Conservation (phyloP, 2,113 vertebrate species). For the Dicrurus megarhynchus region DNA sequence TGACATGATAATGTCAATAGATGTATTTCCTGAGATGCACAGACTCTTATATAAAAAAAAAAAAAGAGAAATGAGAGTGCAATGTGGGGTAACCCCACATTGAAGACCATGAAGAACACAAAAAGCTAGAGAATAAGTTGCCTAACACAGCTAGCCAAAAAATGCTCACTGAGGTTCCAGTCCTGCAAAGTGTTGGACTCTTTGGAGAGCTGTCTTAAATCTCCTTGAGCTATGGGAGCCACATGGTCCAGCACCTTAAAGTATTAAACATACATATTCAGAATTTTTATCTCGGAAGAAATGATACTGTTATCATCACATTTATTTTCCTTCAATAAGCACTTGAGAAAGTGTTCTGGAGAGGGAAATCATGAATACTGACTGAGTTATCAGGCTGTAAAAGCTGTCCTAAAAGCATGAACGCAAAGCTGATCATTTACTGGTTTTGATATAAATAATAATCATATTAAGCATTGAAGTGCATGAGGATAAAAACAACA, state of each 20-base stretch:
- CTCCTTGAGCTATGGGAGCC: neutral
- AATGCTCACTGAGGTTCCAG: neutral
- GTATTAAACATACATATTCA: neutral
- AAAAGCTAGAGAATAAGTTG: neutral
- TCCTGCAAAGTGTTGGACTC: neutral
- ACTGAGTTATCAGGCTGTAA: neutral
- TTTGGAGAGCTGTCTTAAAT: neutral
- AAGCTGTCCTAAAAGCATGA: neutral
- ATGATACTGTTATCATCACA: neutral
- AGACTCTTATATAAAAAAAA: neutral
- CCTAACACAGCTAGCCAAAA: neutral
- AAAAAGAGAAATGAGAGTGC: neutral
- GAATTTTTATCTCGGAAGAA: neutral
- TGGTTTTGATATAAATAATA: conserved; percentile 14
- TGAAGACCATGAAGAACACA: neutral
- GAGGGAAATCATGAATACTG: neutral
- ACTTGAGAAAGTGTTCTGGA: neutral
- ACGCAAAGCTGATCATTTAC: neutral
- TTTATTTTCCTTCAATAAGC: neutral
- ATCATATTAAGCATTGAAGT: neutral
- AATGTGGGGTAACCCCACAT: neutral
- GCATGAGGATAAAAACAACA: neutral
- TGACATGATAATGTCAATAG: neutral
- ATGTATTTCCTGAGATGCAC: neutral
- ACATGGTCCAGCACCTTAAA: neutral